phyloP scores from a whole-genome alignment of 2,888 invertebrate species.

The Eupithecia vulgata region DNA sequence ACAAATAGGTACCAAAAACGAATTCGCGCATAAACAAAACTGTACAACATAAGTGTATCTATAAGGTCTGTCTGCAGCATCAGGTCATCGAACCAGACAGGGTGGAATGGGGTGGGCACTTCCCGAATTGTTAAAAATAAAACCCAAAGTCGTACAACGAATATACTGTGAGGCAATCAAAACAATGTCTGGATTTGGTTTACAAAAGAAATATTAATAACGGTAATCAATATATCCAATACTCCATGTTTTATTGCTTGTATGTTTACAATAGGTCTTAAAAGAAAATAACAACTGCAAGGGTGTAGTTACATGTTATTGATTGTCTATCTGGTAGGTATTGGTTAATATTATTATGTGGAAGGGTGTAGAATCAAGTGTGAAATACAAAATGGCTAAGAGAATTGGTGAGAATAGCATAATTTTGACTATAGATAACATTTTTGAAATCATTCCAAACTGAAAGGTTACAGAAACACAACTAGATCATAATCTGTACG shows the following conservation, averaged over 20 bases:
- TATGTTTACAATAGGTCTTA: too few species aligned
- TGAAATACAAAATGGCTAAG: neutral
- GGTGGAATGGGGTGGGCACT: conserved; percentile 41
- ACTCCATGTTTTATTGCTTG: too few species aligned
- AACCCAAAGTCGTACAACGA: conserved; percentile 28
- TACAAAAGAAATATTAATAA: neutral
- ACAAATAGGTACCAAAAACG: conserved; percentile 38
- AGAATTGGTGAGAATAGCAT: neutral
- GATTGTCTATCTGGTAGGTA: neutral
- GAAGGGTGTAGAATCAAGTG: neutral
- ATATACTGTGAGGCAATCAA: conserved; percentile 32
- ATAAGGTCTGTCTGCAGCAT: conserved; percentile 53
- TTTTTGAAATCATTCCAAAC: neutral
- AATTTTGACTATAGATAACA: too few species aligned
- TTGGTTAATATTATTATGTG: neutral
- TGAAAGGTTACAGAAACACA: neutral
- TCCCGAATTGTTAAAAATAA: conserved; percentile 59
- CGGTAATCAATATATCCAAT: neutral
- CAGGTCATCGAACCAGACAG: conserved; percentile 55
- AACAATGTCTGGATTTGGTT: conserved; percentile 18
- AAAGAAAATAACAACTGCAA: too few species aligned
- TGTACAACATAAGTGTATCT: conserved; percentile 18
- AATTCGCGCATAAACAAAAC: conserved; percentile 51
- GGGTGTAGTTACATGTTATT: neutral
- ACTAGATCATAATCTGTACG: neutral